Base-by-base conservation (phyloP, 2,113 vertebrate genomes). In the Brachypteracias leptosomus region DNA sequence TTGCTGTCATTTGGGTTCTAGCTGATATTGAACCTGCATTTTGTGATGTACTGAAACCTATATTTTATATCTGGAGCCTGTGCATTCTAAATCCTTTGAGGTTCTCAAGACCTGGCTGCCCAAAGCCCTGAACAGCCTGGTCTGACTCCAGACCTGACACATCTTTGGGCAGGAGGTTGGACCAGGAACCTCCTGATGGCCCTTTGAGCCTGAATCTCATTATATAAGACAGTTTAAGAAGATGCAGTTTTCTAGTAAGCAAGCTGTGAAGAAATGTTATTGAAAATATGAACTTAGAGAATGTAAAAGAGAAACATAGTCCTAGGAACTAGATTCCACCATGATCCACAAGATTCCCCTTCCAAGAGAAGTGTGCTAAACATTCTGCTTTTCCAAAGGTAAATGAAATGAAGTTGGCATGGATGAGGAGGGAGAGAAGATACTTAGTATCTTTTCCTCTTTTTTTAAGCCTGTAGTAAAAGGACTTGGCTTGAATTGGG, bases 361-460 rank as follows among this genome's bases (percentile, higher is more conserved):
- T 42, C 6, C 22, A 55, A 59, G 7, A 38, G 29, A 47, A 62
- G 17, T 3, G 3, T 70, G 33, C 13, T 73, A 65, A 65, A 59
- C 7, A 6, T 61, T 79, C 25, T 77, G 49, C 11, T 9, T 59
- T 86, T 91, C 51, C 10, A 31, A 72, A 86, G 38, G 31, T 26
- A 67, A 18, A 36, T 4, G 5, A 16, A 85, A 62, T 29, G 2
- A 66, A 75, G 12, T 6, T 86, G 25, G 9, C 2, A 2, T 10
- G 9, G 3, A 15, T 14, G 3, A 9, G 11, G 2, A 4, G 3
- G 13, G 5, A 16, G 51, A 47, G 7, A 74, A 87, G 4, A 2
- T 61, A 11, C 9, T 49, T 49, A 7, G 13, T 8, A 16, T 47
- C 1, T 13, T 46, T 26, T 16, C n/a, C 44, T 31, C n/a, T 16